These are phyloP conservation scores for Crotalus tigris DNA, from an alignment of 2,113 vertebrate species.

Conservation along the genomic window DNA sequence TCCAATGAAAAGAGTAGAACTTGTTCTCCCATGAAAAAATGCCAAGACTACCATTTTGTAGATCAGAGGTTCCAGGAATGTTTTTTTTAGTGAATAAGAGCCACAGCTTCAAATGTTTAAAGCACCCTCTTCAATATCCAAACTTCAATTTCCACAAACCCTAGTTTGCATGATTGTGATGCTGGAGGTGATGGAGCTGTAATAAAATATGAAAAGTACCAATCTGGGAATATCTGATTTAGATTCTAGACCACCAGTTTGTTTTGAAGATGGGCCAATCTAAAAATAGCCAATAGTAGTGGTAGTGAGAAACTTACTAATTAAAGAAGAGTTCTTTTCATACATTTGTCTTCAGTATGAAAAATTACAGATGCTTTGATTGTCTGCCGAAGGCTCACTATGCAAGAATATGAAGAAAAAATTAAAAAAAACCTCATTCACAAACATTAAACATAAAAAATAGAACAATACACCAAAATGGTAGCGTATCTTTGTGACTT, in stretches of 20 bases:
- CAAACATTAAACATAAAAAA: background rate
- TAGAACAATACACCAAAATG: background rate
- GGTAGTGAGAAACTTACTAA: background rate
- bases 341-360: background rate
- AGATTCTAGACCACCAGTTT: background rate
- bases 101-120: background rate
- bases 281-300: background rate
- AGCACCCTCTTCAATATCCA: background rate
- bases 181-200: background rate
- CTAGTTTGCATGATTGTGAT: background rate
- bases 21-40: background rate
- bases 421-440: background rate
- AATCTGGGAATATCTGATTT: too few relatives aligned
- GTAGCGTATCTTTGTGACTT: background rate
- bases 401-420: background rate
- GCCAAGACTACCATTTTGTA: background rate
- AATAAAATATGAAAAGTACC: background rate
- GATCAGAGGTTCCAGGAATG: background rate
- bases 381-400: background rate
- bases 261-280: background rate
- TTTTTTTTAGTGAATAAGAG: background rate
- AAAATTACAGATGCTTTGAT: background rate
- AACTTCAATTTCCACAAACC: background rate
- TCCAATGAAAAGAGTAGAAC: background rate
- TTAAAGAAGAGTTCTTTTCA: background rate